A percentile compares a stretch with the other conserved stretches of the same genome.
Conservation (phyloP, 2,888 invertebrate species). For the Aphodius granarius region DNA sequence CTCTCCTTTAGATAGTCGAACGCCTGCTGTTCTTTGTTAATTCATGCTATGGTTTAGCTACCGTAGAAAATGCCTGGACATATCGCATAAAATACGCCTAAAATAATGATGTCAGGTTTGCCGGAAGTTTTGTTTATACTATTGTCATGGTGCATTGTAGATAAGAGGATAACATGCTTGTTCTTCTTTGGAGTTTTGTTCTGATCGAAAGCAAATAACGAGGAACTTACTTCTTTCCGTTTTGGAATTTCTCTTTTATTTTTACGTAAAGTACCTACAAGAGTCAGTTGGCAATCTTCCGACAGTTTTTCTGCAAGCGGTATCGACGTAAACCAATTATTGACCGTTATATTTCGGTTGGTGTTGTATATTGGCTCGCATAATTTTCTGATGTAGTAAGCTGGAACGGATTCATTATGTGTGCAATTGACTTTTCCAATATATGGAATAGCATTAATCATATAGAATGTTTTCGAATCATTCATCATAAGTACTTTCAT, state of each 20-base stretch:
- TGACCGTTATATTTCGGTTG: constrained; percentile 31
- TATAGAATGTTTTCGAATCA: constrained; percentile 43
- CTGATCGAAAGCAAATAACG: constrained; percentile 23
- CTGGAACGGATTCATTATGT: constrained; percentile 24
- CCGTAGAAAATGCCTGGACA: too few species aligned
- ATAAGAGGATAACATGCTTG: constrained; percentile 18
- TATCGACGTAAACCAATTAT: constrained; percentile 33
- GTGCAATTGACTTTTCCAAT: constrained; percentile 37
- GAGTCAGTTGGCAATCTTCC: constrained; percentile 22
- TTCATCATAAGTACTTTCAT: constrained; percentile 45
- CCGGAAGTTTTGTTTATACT: too few species aligned
- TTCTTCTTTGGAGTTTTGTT: constrained; percentile 19
- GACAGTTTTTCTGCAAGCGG: constrained; percentile 30
- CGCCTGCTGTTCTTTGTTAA: too few species aligned
- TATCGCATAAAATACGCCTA: too few species aligned
- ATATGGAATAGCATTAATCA: constrained; percentile 44
- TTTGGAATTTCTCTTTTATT: constrained; percentile 20
- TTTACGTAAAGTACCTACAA: constrained; percentile 35
- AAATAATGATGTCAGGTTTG: too few species aligned
- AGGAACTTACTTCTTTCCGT: constrained; percentile 19
- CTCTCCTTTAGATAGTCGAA: too few species aligned
- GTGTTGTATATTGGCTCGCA: constrained; percentile 35
- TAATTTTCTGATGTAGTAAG: background rate
- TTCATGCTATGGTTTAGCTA: too few species aligned
- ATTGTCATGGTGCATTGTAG: too few species aligned